Conservation (phyloP, 2,113 vertebrate genomes). For the Hydrochoerus hydrochaeris region DNA sequence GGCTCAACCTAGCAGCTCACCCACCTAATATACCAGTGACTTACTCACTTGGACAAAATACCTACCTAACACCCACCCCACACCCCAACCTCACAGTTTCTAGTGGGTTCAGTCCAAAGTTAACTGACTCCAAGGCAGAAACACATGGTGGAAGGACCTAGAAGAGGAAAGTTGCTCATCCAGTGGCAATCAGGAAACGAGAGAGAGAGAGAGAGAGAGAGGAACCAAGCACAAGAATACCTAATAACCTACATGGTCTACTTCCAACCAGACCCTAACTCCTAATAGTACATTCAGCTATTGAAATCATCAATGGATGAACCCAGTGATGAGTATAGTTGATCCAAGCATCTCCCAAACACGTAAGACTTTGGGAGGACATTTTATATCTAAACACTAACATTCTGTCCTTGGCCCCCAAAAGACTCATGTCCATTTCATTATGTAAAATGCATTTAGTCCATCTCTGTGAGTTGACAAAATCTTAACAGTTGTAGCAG, state of each 20-base stretch:
- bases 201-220: not conserved
- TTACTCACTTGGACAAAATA: not conserved
- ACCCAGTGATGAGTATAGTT: not conserved
- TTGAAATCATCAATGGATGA: not conserved
- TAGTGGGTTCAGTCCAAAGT: not conserved
- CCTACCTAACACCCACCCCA: not conserved
- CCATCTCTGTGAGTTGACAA: not conserved
- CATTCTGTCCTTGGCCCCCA: not conserved
- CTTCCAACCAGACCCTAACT: not conserved
- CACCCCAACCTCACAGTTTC: not conserved
- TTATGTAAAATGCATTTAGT: not conserved
- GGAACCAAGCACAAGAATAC: not conserved
- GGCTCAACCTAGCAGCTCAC: not conserved
- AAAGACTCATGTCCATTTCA: not conserved
- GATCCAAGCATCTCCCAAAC: not conserved
- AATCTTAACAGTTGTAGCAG: not conserved
- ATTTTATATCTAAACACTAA: not conserved
- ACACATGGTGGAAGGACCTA: not conserved
- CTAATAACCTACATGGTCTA: not conserved
- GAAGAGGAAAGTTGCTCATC: not conserved
- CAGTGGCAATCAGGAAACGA: not conserved
- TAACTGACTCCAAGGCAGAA: not conserved
- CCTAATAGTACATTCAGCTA: not conserved
- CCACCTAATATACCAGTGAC: not conserved
- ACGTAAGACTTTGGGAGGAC: not conserved